Evolutionary conservation across 2,888 invertebrate species (phyloP).

Genomic region (Lissonota sp.): DNA sequence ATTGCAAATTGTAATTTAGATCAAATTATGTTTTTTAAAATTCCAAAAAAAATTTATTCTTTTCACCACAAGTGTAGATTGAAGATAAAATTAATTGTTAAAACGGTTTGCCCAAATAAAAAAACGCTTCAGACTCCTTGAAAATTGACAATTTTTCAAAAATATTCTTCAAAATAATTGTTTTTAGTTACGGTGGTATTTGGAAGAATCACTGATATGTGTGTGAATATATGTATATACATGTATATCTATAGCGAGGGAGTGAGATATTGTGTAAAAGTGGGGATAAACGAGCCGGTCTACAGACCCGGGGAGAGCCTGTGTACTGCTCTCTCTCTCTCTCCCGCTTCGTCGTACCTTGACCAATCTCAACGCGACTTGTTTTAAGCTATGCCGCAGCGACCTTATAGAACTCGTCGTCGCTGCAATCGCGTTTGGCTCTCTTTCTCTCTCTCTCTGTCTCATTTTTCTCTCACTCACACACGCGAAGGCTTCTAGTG

Average conservation of each 20-base stretch:
- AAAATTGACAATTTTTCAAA: too few species aligned
- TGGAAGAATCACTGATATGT: too few species aligned
- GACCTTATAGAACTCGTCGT: conserved; percentile 78
- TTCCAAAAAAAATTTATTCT: too few species aligned
- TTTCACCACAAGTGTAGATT: too few species aligned
- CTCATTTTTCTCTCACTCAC: conserved; percentile 9
- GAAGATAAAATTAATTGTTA: too few species aligned
- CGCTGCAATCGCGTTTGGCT: conserved; percentile 50
- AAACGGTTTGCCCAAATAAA: too few species aligned
- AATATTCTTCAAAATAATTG: too few species aligned
- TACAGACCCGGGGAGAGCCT: conserved; percentile 70
- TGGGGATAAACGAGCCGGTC: conserved; percentile 72
- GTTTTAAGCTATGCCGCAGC: conserved; percentile 82
- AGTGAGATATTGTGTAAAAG: conserved; percentile 54
- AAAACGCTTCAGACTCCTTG: too few species aligned
- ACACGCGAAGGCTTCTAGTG: conserved; percentile 23
- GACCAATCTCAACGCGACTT: conserved; percentile 83
- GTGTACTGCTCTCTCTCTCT: conserved; percentile 23
- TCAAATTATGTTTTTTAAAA: too few species aligned
- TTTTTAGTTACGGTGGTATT: too few species aligned
- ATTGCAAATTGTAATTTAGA: too few species aligned
- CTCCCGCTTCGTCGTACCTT: conserved; percentile 77
- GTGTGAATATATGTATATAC: too few species aligned
- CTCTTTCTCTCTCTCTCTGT: conserved; percentile 32
- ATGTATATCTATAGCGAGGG: conserved; percentile 26